phyloP scores from a whole-genome alignment of 1,140 invertebrate species.

The Archegozetes longisetosus region DNA sequence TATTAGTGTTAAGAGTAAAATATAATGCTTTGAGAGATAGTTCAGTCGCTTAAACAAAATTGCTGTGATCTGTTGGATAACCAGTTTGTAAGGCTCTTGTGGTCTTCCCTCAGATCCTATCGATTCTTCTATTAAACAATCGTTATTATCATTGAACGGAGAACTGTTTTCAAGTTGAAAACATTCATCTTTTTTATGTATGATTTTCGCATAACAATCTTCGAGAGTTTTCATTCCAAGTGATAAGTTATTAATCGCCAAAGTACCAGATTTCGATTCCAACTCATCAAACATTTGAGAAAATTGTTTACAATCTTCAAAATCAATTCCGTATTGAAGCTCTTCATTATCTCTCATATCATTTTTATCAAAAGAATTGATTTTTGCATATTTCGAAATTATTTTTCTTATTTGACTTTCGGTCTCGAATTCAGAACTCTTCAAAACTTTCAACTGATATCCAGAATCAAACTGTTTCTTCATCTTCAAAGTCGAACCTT shows the following conservation, averaged over 20 bases:
- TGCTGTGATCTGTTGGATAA: background rate
- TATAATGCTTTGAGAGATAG: background rate
- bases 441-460: background rate
- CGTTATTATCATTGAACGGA: background rate
- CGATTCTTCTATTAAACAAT: background rate
- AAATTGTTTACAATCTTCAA: background rate
- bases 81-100: background rate
- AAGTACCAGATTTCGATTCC: background rate
- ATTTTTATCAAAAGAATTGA: background rate
- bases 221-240: background rate
- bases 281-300: background rate
- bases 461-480: constrained; percentile 18
- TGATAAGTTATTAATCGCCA: background rate
- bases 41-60: background rate
- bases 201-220: background rate
- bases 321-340: background rate
- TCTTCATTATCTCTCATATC: background rate
- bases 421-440: background rate
- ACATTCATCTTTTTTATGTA: background rate
- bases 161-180: background rate
- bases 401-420: background rate
- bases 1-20: background rate
- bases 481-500: background rate
- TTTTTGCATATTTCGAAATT: background rate
- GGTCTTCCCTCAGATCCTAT: too few species aligned